Base-by-base conservation (phyloP, 2,888 invertebrate species). In the Pasiphila rectangulata region DNA sequence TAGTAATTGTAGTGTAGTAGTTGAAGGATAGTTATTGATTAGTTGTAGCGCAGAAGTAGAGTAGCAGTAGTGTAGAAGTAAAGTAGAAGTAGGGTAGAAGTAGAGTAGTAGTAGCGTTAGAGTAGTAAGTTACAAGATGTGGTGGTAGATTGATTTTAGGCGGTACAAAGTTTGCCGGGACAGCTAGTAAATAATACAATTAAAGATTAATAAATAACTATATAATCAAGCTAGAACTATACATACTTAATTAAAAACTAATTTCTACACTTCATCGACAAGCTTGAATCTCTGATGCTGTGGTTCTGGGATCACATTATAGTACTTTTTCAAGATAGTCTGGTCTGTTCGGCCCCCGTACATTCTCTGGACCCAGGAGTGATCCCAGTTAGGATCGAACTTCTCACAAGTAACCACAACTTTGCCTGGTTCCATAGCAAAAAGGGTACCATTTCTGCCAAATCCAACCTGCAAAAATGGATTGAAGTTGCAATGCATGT, bases 381-480 rank as follows among this genome's bases (percentile, higher is more conserved):
- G 94, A 9, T 93, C 90, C 93, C 94, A 95, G 63, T 95, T 91
- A 0, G 94, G 94, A 49, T 96, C 92, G 42, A 94, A 90, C 65
- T 93, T 91, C 70, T 98, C 98, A 79, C 95, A 95, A 0, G 96
- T 94, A 0, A 97, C 89, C 9, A 93, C 78, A 0, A 98, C 96
- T 68, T 84, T 91, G 0, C 98, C 98, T 24, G 93, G 87, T 63
- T 93, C 92, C 72, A 95, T 86, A 0, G 98, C 96, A 83, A 92
- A 95, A 1, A 98, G 75, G 0, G 94, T 94, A 0, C 94, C 94
- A 70, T 96, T 93, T 40, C 89, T 90, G 2, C 95, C 95, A 59
- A 96, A 91, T 0, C 95, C 95, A 61, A 96, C 97, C 97, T 97
- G 74, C 1, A 32, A 45, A 13, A 35, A 39, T 13, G 3, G 3